Evolutionary conservation across 2,888 invertebrate species (phyloP).

Genomic region (Nephrotoma guestfalica): DNA sequence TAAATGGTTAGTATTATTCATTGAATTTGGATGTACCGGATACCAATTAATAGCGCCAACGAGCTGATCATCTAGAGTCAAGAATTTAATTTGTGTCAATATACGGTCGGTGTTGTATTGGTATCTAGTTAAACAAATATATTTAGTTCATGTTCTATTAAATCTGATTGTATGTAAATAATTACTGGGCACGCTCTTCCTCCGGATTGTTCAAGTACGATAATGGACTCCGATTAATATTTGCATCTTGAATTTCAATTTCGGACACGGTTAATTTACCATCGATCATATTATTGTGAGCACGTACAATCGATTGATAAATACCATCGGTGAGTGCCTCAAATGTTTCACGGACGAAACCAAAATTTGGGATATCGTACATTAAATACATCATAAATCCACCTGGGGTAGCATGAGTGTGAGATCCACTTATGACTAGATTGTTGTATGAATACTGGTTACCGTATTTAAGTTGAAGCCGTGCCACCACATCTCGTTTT

Average conservation of each 20-base stretch:
- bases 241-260: slow-evolving; percentile 58
- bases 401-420: slow-evolving; percentile 80
- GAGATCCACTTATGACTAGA: slow-evolving; percentile 78
- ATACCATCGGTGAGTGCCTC: slow-evolving; percentile 54
- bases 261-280: slow-evolving; percentile 55
- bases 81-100: slow-evolving; percentile 64
- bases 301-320: slow-evolving; percentile 55
- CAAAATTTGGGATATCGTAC: slow-evolving; percentile 73
- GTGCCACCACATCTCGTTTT: slow-evolving; percentile 49
- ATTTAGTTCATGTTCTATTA: not conserved
- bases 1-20: slow-evolving; percentile 85
- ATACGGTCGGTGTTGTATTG: slow-evolving; percentile 67
- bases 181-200: slow-evolving; percentile 59
- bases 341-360: slow-evolving; percentile 55
- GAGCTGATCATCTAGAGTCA: slow-evolving; percentile 37
- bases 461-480: slow-evolving; percentile 47
- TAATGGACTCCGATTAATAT: slow-evolving; percentile 79
- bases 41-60: slow-evolving; percentile 87
- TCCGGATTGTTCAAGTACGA: slow-evolving; percentile 74
- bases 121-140: slow-evolving; percentile 36
- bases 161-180: slow-evolving; percentile 6
- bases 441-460: slow-evolving; percentile 60
- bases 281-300: slow-evolving; percentile 54
- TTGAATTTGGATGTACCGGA: slow-evolving; percentile 85
- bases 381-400: slow-evolving; percentile 80